A percentile compares a stretch with the other conserved stretches of the same genome.
phyloP scores from a whole-genome alignment of 2,113 vertebrate species.

The Macroglossus sobrinus region DNA sequence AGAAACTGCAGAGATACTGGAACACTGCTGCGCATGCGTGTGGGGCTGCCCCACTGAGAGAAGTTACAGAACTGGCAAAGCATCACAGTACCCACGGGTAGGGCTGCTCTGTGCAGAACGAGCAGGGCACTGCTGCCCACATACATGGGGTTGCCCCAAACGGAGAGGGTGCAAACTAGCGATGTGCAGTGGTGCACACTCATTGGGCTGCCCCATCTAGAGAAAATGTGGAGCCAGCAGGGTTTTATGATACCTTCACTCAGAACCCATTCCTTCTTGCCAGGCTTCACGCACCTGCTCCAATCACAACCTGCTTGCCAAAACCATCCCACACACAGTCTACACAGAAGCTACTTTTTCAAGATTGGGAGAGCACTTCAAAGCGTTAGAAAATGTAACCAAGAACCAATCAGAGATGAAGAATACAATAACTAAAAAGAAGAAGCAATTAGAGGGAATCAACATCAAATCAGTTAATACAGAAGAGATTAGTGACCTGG shows the following conservation, averaged over 20 bases:
- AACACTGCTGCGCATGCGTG: not conserved
- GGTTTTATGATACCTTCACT: not conserved
- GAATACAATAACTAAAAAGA: not conserved
- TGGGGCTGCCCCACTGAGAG: not conserved
- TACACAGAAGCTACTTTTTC: not conserved
- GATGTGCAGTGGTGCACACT: not conserved
- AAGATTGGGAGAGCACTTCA: not conserved
- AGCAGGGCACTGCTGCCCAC: not conserved
- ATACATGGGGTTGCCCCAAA: not conserved
- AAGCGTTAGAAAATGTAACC: not conserved
- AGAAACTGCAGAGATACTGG: not conserved
- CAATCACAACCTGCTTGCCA: not conserved
- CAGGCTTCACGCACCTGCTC: not conserved
- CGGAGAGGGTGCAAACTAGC: not conserved
- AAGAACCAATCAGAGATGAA: not conserved
- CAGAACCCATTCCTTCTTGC: not conserved
- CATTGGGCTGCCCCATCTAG: not conserved
- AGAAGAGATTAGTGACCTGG: not conserved
- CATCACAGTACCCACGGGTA: not conserved
- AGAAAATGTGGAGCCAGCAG: not conserved
- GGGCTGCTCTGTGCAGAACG: not conserved
- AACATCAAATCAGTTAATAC: not conserved
- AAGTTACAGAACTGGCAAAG: too few species aligned
- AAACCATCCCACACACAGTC: not conserved
- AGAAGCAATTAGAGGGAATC: not conserved